phyloP scores from a whole-genome alignment of 2,113 vertebrate species.

The Salvelinus namaycush region DNA sequence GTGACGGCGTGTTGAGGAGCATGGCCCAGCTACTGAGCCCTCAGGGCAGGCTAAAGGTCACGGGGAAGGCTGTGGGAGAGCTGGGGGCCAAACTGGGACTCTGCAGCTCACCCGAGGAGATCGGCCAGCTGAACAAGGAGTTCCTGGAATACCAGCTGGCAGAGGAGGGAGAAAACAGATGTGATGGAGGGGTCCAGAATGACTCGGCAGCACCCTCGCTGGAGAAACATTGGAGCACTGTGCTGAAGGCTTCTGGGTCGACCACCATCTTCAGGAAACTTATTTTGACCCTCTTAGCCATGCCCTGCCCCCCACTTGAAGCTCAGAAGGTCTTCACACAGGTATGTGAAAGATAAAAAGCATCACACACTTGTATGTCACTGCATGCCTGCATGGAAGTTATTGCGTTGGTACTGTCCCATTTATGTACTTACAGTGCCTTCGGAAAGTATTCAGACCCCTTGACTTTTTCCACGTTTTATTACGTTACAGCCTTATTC shows the following conservation, averaged over 20 bases:
- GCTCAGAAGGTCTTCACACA: constrained; percentile 58
- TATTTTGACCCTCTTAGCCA: constrained; percentile 65
- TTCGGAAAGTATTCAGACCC: too few species aligned
- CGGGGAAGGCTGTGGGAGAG: constrained; percentile 43
- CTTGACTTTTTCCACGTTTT: too few species aligned
- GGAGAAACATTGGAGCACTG: constrained; percentile 63
- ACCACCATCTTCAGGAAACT: constrained; percentile 68
- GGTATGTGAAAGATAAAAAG: constrained; percentile 47
- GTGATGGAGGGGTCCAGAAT: background rate
- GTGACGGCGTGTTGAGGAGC: constrained; percentile 45
- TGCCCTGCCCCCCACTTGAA: constrained; percentile 69
- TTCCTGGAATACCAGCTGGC: constrained; percentile 62
- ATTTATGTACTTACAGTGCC: background rate
- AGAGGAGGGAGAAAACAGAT: constrained; percentile 21
- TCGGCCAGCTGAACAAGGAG: constrained; percentile 56
- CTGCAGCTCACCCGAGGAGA: constrained; percentile 48
- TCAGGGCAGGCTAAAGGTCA: constrained; percentile 45
- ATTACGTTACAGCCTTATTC: too few species aligned
- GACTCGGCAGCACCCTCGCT: constrained; percentile 11
- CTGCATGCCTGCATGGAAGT: background rate
- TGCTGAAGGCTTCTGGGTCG: constrained; percentile 48
- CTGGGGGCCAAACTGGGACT: constrained; percentile 63
- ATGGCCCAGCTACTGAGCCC: constrained; percentile 66
- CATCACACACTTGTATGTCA: background rate
- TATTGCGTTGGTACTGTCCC: background rate